Percentiles rank a stretch among this genome's conserved stretches.
Conservation (phyloP, 1,140 invertebrate genomes). For the Cydia pomonella region DNA sequence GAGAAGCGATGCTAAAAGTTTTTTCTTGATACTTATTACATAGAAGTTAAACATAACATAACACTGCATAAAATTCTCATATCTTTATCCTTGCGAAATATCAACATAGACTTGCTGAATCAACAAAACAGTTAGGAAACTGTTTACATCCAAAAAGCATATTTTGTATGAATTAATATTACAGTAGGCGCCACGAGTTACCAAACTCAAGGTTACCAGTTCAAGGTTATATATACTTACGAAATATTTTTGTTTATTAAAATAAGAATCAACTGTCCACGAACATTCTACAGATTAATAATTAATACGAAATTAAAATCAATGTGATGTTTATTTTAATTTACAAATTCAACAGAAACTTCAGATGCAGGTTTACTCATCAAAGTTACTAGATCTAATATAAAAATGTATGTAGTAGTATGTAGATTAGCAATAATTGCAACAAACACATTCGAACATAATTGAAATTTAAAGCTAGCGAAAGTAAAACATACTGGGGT, state of each 20-base stretch:
- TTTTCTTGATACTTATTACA: no score
- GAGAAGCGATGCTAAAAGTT: no score
- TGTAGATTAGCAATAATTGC: no score
- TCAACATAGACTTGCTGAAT: background rate
- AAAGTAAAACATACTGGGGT: no score
- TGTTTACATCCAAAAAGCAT: background rate
- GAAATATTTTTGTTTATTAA: conserved; percentile 11
- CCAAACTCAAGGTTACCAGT: conserved; percentile 34
- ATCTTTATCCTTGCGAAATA: conserved; percentile 11
- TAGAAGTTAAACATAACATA: no score
- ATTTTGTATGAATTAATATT: conserved; percentile 31
- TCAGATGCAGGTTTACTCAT: no score
- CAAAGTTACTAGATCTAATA: no score
- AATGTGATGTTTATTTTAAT: background rate
- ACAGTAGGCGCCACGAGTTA: conserved; percentile 29
- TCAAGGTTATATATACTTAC: conserved; percentile 34
- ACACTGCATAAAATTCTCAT: background rate
- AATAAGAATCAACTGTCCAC: background rate
- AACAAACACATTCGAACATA: no score
- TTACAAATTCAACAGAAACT: no score
- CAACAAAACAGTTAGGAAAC: background rate
- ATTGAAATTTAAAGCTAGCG: no score
- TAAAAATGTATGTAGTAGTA: no score
- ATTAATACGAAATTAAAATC: background rate
- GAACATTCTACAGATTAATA: conserved; percentile 1